phyloP scores from a whole-genome alignment of 2,797 vertebrate species.

The Cynopterus sphinx region DNA sequence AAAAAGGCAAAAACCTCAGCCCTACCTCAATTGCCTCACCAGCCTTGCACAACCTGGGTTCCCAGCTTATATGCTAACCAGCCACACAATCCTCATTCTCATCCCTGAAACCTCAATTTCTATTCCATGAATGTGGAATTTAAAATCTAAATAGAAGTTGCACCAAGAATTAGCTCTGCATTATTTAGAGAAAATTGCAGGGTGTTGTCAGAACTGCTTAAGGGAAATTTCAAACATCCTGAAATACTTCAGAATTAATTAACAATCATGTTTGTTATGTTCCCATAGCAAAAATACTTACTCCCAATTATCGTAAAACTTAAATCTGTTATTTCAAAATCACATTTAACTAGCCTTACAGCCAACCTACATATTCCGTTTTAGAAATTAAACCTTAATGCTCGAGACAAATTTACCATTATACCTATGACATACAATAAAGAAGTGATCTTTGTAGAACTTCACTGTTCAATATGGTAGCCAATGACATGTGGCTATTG shows the following conservation, averaged over 20 bases:
- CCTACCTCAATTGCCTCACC: neutral
- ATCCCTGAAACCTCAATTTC: neutral
- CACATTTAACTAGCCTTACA: neutral
- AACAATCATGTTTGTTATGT: neutral
- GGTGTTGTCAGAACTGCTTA: neutral
- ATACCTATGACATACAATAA: neutral
- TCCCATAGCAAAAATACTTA: slow-evolving; percentile 6
- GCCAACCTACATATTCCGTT: neutral
- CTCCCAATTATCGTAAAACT: neutral
- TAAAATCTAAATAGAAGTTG: neutral
- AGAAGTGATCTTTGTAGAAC: neutral
- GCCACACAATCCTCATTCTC: neutral
- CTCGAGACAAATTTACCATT: neutral
- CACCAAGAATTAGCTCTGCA: neutral
- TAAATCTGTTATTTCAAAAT: slow-evolving; percentile 23
- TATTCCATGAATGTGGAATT: slow-evolving; percentile 20
- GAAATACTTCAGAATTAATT: slow-evolving; percentile 23
- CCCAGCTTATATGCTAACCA: neutral
- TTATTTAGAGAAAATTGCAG: slow-evolving; percentile 45
- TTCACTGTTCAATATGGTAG: neutral
- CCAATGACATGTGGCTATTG: accelerated
- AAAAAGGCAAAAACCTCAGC: neutral
- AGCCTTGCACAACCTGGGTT: neutral
- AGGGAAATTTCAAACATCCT: slow-evolving; percentile 5
- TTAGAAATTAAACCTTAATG: slow-evolving; percentile 27